Base-by-base conservation (phyloP, 2,888 invertebrate species). In the Busseola fusca region DNA sequence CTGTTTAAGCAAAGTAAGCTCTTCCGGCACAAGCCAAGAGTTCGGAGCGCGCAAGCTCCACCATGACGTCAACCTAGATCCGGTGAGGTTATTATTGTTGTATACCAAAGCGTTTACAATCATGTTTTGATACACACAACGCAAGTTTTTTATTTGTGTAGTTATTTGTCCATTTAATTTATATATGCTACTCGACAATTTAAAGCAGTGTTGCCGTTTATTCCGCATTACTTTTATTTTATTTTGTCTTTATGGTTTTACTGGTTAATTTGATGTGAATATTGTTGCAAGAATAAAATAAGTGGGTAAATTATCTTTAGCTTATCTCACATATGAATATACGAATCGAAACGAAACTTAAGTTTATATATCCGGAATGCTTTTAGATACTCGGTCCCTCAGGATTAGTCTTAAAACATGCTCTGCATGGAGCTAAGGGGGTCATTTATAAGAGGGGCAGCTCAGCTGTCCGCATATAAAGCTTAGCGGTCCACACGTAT, bases 391-490 rank as follows among this genome's bases (percentile, higher is more conserved):
- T 56, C 73, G 12, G 65, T 73, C 37, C 12, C 66, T 73, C 76
- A 73, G 21, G 62, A 73, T 76, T 73, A 74, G 30, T 25, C 6
- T 7, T 48, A 70, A 77, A 66, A 66, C 18, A 66, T 27, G 40
- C 66, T 66, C 66, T 42, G 16, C 16, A 75, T 74, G n/a, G 60
- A 60, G 59, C 52, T 58, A 34, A 60, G 58, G 50, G 34, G 58
- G 74, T 77, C 68, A 80, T 75, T 77, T 48, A 80, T 77, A 64
- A 74, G 45, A 56, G 54, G 54, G 54, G 27, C 27, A 70, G 71
- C 71, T 54, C 50, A 42, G 58, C 60, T 74, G 56, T 59, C 80
- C 64, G 69, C 75, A 77, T 77, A 74, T 80, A 80, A 80, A 77
- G 68, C 75, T 74, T 64, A 80, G 75, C 30, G 68, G 34, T 30